Evolutionary conservation across 1,140 invertebrate genomes (phyloP).

Genomic region (Trachymyrmex cornetzi): DNA sequence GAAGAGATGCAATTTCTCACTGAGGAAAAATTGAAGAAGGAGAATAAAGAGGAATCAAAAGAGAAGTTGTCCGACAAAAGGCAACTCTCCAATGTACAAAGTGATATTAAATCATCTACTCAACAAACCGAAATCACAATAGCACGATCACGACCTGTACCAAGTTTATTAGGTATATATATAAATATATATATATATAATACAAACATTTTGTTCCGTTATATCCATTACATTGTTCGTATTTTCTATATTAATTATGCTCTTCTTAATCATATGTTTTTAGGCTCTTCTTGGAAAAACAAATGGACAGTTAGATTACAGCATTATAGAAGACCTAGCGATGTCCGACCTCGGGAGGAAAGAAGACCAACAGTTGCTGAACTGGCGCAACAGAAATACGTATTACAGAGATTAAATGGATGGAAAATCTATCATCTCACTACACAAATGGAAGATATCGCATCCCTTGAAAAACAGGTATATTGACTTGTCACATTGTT

Average conservation of each 20-base stretch:
- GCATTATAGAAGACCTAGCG: slow-evolving; percentile 95
- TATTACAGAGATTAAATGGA: slow-evolving; percentile 95
- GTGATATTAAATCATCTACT: slow-evolving; percentile 69
- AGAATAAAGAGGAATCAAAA: slow-evolving; percentile 83
- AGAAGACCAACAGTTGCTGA: slow-evolving; percentile 94
- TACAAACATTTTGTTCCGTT: slow-evolving; percentile 23
- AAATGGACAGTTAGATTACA: slow-evolving; percentile 88
- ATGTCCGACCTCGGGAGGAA: slow-evolving; percentile 96
- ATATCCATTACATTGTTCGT: background rate
- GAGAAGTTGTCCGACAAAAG: slow-evolving; percentile 81
- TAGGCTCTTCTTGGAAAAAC: slow-evolving; percentile 86
- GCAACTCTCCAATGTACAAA: slow-evolving; percentile 63
- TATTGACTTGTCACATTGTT: background rate
- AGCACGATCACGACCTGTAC: slow-evolving; percentile 78
- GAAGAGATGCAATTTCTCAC: slow-evolving; percentile 91
- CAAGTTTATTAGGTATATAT: slow-evolving; percentile 81
- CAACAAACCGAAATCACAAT: slow-evolving; percentile 74
- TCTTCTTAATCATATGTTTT: background rate
- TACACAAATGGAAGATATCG: slow-evolving; percentile 97
- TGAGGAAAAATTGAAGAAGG: slow-evolving; percentile 87
- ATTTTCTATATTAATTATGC: background rate
- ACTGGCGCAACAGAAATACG: slow-evolving; percentile 95
- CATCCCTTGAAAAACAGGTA: slow-evolving; percentile 88
- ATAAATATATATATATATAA: background rate
- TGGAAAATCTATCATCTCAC: slow-evolving; percentile 98